These are phyloP conservation scores for Perdita meconis DNA, from an alignment of 2,888 invertebrate species.

Conservation along the genomic window DNA sequence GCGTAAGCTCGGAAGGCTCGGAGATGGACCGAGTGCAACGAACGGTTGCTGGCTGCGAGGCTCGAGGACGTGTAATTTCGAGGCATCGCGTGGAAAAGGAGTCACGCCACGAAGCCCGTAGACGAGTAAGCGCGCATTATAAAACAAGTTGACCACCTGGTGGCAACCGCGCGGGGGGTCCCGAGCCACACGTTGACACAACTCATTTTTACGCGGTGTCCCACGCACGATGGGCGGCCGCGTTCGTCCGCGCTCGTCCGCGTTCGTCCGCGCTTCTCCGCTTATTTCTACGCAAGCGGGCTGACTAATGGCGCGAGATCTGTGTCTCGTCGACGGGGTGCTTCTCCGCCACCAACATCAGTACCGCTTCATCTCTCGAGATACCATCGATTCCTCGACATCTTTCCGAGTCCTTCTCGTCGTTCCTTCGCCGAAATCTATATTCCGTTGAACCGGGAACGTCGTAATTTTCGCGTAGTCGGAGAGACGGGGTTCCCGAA, in stretches of 20 bases:
- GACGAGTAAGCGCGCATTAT: constrained; percentile 61
- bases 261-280: constrained; percentile 10
- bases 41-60: not conserved
- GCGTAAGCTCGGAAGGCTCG: too few relatives aligned
- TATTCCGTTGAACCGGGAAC: too few relatives aligned
- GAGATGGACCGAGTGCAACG: not conserved
- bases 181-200: constrained; percentile 80
- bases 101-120: constrained; percentile 28
- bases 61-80: constrained; percentile 13
- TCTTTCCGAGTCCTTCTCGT: constrained; percentile 38
- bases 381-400: constrained; percentile 71
- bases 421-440: constrained; percentile 28
- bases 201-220: constrained; percentile 83
- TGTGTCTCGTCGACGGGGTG: constrained; percentile 70
- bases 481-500: too few relatives aligned
- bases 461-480: too few relatives aligned
- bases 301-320: constrained; percentile 82
- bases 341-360: constrained; percentile 23
- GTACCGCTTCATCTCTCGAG: constrained; percentile 40
- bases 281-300: constrained; percentile 52
- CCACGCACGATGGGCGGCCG: constrained; percentile 82
- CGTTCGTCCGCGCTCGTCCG: constrained; percentile 59
- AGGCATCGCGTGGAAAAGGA: constrained; percentile 26
- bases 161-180: constrained; percentile 77
- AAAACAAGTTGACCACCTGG: constrained; percentile 80